phyloP scores from a whole-genome alignment of 2,113 vertebrate species.

The Lepus americanus region DNA sequence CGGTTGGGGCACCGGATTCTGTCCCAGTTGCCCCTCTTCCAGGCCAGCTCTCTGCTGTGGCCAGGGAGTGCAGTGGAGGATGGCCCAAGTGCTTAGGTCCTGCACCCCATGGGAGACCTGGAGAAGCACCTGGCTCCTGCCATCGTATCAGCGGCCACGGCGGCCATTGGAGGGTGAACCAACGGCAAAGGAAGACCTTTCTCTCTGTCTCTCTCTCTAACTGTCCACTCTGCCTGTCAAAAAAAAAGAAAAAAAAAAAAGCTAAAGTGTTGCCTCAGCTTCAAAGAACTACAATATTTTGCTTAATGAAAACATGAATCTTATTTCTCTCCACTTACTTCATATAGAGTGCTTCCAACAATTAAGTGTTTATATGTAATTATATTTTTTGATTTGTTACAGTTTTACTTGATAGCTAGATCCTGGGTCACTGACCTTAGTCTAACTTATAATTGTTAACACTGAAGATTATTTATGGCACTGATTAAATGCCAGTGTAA shows the following conservation, averaged over 20 bases:
- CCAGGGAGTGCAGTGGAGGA: too few relatives aligned
- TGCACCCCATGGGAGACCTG: too few relatives aligned
- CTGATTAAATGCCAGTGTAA: slow-evolving; percentile 52
- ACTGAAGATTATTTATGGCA: slow-evolving; percentile 47
- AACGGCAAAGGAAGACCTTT: too few relatives aligned
- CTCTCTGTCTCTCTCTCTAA: too few relatives aligned
- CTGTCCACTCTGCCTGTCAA: too few relatives aligned
- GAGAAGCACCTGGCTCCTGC: too few relatives aligned
- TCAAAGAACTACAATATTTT: not conserved
- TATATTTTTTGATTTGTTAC: not conserved
- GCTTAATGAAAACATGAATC: slow-evolving; percentile 5
- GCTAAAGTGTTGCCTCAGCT: not conserved
- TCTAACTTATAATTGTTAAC: slow-evolving; percentile 18
- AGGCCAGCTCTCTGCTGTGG: too few relatives aligned
- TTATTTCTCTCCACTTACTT: not conserved
- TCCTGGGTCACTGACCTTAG: slow-evolving; percentile 14
- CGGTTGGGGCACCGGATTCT: too few relatives aligned
- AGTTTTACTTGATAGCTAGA: not conserved
- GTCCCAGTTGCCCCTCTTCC: too few relatives aligned
- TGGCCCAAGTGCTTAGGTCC: too few relatives aligned
- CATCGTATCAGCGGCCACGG: too few relatives aligned
- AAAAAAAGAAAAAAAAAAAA: not conserved
- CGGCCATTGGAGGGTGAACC: too few relatives aligned
- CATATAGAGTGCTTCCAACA: not conserved
- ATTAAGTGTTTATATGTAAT: not conserved